These are phyloP conservation scores for Setophaga petechia DNA, from an alignment of 2,113 vertebrate genomes.

Conservation along the genomic window DNA sequence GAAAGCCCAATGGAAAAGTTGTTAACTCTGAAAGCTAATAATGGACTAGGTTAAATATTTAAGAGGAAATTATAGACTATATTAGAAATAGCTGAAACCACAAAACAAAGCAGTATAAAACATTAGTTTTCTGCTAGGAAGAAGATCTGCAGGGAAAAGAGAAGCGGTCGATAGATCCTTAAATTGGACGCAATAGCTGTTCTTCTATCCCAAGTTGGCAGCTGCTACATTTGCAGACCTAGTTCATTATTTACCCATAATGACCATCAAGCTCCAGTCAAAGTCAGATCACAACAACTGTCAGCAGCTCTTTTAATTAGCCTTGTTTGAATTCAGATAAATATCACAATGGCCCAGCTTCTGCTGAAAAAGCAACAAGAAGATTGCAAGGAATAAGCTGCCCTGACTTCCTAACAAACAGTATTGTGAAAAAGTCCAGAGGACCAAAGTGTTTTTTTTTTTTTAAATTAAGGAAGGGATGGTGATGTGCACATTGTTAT, in stretches of 20 bases:
- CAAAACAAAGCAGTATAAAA: constrained; percentile 81
- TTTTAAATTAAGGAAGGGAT: not conserved
- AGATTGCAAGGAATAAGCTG: constrained; percentile 51
- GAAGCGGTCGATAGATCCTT: constrained; percentile 85
- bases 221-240: constrained; percentile 87
- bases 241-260: constrained; percentile 93
- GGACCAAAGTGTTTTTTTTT: not conserved
- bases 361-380: constrained; percentile 79
- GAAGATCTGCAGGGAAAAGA: constrained; percentile 83
- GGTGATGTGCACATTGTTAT: not conserved
- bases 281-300: constrained; percentile 89
- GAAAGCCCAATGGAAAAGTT: constrained; percentile 73
- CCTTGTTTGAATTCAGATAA: constrained; percentile 89
- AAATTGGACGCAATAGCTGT: constrained; percentile 87
- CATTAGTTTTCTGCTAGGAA: constrained; percentile 78
- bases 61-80: constrained; percentile 81
- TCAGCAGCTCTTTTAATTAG: constrained; percentile 90
- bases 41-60: constrained; percentile 91
- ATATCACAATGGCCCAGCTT: constrained; percentile 84
- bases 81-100: constrained; percentile 86
- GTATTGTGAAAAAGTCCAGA: not conserved
- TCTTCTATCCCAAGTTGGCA: constrained; percentile 82
- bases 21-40: constrained; percentile 89
- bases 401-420: constrained; percentile 50
- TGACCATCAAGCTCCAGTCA: constrained; percentile 90